phyloP scores from a whole-genome alignment of 1,140 invertebrate genomes.

The Psilanteris sp. region DNA sequence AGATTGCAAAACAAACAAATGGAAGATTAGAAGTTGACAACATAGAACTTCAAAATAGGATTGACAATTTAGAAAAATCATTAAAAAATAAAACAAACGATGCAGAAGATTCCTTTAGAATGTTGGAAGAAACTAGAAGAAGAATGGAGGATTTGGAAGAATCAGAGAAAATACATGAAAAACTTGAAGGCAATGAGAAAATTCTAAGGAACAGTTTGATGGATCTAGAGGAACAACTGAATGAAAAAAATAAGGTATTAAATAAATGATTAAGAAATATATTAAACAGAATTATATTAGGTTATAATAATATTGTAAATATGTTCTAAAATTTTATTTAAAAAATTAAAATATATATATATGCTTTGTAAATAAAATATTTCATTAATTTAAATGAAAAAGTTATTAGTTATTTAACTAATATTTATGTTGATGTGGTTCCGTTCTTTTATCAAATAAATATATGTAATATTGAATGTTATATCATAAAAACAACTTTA shows the following conservation, averaged over 20 bases:
- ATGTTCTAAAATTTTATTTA: too few species aligned
- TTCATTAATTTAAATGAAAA: too few species aligned
- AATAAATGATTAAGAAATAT: neutral
- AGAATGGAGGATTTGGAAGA: slow-evolving; percentile 79
- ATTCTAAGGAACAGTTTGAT: slow-evolving; percentile 82
- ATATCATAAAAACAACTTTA: too few species aligned
- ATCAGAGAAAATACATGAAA: slow-evolving; percentile 73
- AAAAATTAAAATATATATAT: too few species aligned
- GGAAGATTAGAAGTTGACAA: slow-evolving; percentile 83
- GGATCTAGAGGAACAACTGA: slow-evolving; percentile 87
- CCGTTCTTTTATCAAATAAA: too few species aligned
- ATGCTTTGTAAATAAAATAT: too few species aligned
- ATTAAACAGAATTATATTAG: too few species aligned
- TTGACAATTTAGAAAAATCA: slow-evolving; percentile 70
- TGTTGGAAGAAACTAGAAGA: slow-evolving; percentile 78
- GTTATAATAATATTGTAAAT: too few species aligned
- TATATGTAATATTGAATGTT: too few species aligned
- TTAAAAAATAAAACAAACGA: slow-evolving; percentile 77
- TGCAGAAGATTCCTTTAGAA: slow-evolving; percentile 77
- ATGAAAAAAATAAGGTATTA: slow-evolving; percentile 82
- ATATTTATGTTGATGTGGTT: too few species aligned
- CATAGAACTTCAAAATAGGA: slow-evolving; percentile 70
- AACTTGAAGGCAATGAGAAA: slow-evolving; percentile 80
- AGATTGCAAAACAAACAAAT: slow-evolving; percentile 86
- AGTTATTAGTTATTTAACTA: too few species aligned